Percentiles rank a stretch among this genome's conserved stretches.
Evolutionary conservation across 53 echinoderm and acorn worm genomes (phyloP).

Genomic region (Patiria pectinifera): DNA sequence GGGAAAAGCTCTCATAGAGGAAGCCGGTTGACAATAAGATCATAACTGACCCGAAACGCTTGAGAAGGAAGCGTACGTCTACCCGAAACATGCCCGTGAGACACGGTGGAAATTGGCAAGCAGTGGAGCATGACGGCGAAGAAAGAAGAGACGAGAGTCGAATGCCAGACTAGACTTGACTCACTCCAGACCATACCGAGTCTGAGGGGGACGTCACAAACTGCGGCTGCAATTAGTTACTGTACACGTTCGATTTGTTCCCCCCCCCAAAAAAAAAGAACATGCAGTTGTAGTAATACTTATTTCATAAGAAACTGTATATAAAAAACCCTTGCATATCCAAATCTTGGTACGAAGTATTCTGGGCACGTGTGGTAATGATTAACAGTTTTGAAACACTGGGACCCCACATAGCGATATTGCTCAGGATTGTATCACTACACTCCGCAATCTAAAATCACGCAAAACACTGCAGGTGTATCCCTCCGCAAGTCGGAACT

Average conservation of each 20-base stretch:
- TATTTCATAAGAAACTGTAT: too few species aligned
- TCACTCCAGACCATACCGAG: conserved; percentile 31
- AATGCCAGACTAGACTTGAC: conserved; percentile 28
- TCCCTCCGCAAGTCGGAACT: too few species aligned
- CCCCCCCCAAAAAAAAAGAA: too few species aligned
- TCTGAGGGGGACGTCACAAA: neutral
- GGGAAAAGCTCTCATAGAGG: neutral
- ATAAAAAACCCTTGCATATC: too few species aligned
- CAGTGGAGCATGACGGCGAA: conserved; percentile 49
- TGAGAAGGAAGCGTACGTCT: conserved; percentile 54
- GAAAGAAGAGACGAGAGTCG: conserved; percentile 41
- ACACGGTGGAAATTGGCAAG: conserved; percentile 51
- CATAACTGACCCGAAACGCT: conserved; percentile 53
- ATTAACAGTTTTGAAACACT: too few species aligned
- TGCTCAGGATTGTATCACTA: too few species aligned
- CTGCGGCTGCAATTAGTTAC: conserved; percentile 28
- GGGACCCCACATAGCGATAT: too few species aligned
- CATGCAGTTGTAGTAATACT: too few species aligned
- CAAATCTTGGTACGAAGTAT: too few species aligned
- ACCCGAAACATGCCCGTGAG: conserved; percentile 66
- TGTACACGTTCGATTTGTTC: too few species aligned
- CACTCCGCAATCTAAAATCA: neutral
- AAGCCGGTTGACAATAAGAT: conserved; percentile 50
- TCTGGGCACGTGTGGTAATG: too few species aligned
- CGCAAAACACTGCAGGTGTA: neutral